A percentile compares a stretch with the other conserved stretches of the same genome.
Conservation (phyloP, 92 coral and sea anemone species). For the Palythoa caribaeorum region DNA sequence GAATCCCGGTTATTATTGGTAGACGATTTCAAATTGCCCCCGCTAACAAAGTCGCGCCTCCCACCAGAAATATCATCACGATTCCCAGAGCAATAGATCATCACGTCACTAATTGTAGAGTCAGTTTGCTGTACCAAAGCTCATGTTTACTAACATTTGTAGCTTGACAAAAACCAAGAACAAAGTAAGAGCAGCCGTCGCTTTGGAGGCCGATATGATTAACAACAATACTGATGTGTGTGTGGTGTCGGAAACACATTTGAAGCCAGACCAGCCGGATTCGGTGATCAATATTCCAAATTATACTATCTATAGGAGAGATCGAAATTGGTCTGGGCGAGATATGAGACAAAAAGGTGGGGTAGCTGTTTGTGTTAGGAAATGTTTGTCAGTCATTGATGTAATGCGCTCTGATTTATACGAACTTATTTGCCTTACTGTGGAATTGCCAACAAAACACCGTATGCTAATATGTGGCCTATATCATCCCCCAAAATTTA, state of each 20-base stretch:
- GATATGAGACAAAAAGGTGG: constrained; percentile 45
- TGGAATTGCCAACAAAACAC: neutral
- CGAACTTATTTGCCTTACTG: constrained; percentile 18
- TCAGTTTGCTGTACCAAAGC: constrained; percentile 49
- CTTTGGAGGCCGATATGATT: constrained; percentile 24
- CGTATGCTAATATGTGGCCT: constrained; percentile 20
- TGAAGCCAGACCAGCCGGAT: constrained; percentile 41
- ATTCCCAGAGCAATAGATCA: neutral
- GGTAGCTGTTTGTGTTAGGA: constrained; percentile 18
- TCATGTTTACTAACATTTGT: constrained; percentile 33
- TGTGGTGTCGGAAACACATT: constrained; percentile 49
- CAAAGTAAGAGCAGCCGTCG: constrained; percentile 29
- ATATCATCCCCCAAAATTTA: constrained; percentile 15
- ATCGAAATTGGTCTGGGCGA: constrained; percentile 45
- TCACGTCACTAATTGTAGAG: neutral
- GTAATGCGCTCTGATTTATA: constrained; percentile 29
- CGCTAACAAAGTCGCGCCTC: neutral
- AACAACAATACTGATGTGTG: constrained; percentile 37
- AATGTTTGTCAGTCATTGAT: constrained; percentile 18
- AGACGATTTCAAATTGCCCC: neutral
- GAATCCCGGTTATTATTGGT: neutral
- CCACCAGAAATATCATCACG: neutral
- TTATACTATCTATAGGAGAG: constrained; percentile 35
- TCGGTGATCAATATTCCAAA: constrained; percentile 25
- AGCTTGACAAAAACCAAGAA: constrained; percentile 39